These are phyloP conservation scores for Microtus ochrogaster DNA, from an alignment of 2,113 vertebrate genomes.

Conservation along the genomic window DNA sequence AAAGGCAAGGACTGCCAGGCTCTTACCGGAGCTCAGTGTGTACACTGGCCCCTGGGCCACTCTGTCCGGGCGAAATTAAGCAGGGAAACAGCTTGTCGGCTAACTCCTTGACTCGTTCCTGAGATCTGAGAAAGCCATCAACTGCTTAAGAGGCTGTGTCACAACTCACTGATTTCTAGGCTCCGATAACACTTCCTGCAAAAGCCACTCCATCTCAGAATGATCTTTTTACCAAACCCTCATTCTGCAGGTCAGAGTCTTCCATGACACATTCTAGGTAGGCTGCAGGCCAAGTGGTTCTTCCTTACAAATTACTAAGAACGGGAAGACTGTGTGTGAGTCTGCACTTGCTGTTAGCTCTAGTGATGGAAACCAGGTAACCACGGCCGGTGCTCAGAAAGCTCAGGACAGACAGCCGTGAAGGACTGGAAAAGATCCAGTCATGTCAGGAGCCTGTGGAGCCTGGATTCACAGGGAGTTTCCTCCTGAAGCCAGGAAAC, in stretches of 20 bases:
- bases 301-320: constrained; percentile 78
- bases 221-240: constrained; percentile 67
- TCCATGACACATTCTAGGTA: constrained; percentile 48
- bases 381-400: constrained; percentile 50
- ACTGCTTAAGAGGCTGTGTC: constrained; percentile 5
- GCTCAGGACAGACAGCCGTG: constrained; percentile 67
- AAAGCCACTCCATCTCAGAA: constrained; percentile 3
- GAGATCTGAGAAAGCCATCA: constrained; percentile 51
- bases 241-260: constrained; percentile 19
- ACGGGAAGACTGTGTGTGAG: constrained; percentile 65
- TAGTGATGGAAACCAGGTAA: constrained; percentile 77
- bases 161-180: background rate
- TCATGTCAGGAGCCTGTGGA: background rate
- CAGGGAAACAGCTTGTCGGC: background rate
- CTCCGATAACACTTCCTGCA: constrained; percentile 50
- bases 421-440: constrained; percentile 59
- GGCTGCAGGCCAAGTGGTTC: constrained; percentile 70
- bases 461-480: constrained; percentile 51
- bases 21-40: background rate
- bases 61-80: background rate
- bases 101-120: background rate
- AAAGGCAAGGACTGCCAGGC: background rate
- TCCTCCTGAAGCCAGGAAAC: constrained; percentile 61
- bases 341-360: constrained; percentile 64
- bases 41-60: background rate